A percentile compares a stretch with the other conserved stretches of the same genome.
These are phyloP conservation scores for Orchesella cincta DNA, from an alignment of 1,140 invertebrate species.

Conservation along the genomic window DNA sequence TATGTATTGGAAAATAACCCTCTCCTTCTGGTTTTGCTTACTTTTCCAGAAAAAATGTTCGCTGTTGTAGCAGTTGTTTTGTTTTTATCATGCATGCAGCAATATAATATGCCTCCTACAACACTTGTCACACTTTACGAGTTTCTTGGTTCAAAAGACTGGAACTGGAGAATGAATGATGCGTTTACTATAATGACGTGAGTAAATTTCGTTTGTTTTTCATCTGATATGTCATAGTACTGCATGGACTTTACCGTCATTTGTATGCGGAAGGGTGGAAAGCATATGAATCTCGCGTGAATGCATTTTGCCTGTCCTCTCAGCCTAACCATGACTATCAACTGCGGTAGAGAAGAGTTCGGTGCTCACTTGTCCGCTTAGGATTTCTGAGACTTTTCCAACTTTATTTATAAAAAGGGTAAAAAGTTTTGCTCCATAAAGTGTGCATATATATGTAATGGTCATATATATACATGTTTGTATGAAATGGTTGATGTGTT, in stretches of 20 bases:
- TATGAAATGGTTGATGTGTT: too few species aligned
- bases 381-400: background rate
- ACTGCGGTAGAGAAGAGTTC: background rate
- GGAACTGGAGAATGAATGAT: background rate
- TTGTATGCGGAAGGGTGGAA: constrained; percentile 8
- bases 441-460: too few species aligned
- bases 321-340: background rate
- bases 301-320: background rate
- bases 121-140: constrained; percentile 1
- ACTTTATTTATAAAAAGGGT: too few species aligned
- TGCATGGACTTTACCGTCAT: background rate
- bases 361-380: too few species aligned
- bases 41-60: background rate
- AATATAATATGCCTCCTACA: background rate
- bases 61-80: background rate
- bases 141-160: background rate
- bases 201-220: background rate
- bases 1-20: background rate
- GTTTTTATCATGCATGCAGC: background rate
- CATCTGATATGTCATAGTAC: background rate
- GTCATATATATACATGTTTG: too few species aligned
- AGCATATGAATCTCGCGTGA: background rate
- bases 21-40: background rate
- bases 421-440: too few species aligned
- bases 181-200: background rate